Evolutionary conservation across 2,888 invertebrate genomes (phyloP).

Genomic region (Drosophila birchii): DNA sequence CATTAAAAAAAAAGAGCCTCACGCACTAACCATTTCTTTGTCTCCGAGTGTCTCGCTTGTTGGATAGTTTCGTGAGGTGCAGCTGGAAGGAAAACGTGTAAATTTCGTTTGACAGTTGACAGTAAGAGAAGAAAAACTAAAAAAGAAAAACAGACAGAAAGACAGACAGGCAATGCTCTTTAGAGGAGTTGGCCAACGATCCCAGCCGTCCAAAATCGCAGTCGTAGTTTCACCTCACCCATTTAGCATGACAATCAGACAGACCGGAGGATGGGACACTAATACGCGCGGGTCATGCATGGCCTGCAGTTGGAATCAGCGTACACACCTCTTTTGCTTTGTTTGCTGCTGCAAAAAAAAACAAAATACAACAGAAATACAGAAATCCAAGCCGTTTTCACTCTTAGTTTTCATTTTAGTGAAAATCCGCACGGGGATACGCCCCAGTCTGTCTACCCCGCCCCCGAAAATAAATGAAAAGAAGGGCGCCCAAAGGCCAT

Average conservation of each 20-base stretch:
- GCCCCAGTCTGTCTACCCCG: slow-evolving; percentile 53
- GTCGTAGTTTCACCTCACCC: slow-evolving; percentile 45
- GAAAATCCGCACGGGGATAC: slow-evolving; percentile 63
- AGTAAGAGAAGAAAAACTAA: slow-evolving; percentile 30
- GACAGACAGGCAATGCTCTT: slow-evolving; percentile 18
- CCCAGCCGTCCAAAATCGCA: slow-evolving; percentile 33
- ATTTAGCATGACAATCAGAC: slow-evolving; percentile 76
- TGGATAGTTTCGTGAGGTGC: slow-evolving; percentile 57
- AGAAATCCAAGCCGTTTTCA: slow-evolving; percentile 67
- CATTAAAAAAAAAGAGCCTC: slow-evolving; percentile 64
- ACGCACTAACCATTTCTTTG: slow-evolving; percentile 62
- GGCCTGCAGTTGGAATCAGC: slow-evolving; percentile 68
- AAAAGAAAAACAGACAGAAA: neutral
- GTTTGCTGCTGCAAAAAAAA: slow-evolving; percentile 51
- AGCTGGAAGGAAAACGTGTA: slow-evolving; percentile 63
- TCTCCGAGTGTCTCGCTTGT: slow-evolving; percentile 33
- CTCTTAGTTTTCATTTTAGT: slow-evolving; percentile 73
- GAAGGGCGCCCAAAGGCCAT: slow-evolving; percentile 65
- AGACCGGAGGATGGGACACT: slow-evolving; percentile 48
- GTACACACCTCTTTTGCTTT: slow-evolving; percentile 69
- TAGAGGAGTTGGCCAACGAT: slow-evolving; percentile 30
- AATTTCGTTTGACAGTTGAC: slow-evolving; percentile 57
- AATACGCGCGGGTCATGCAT: slow-evolving; percentile 72
- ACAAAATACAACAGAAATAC: slow-evolving; percentile 33
- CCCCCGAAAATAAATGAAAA: slow-evolving; percentile 18